These are phyloP conservation scores for Drosophila subpulchrella DNA, from an alignment of 1,140 invertebrate species.

Conservation along the genomic window DNA sequence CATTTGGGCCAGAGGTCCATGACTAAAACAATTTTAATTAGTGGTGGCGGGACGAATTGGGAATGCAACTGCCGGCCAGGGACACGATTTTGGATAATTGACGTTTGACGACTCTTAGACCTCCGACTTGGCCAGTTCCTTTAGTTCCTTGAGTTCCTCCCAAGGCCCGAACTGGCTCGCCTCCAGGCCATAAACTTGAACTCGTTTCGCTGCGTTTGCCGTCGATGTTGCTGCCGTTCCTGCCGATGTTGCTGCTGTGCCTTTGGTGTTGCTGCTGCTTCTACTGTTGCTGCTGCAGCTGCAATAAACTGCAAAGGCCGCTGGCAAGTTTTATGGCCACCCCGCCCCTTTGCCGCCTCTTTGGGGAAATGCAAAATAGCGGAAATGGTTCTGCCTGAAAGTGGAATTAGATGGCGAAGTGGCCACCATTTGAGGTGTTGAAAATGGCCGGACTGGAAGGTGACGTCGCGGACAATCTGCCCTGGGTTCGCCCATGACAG, in stretches of 20 bases:
- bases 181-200: conserved; percentile 75
- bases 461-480: conserved; percentile 36
- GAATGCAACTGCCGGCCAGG: conserved; percentile 18
- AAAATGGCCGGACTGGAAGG: conserved; percentile 54
- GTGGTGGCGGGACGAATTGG: conserved; percentile 18
- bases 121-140: conserved; percentile 21
- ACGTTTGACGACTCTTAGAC: conserved; percentile 69
- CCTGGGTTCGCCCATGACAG: conserved; percentile 50
- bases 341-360: conserved; percentile 9
- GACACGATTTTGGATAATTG: conserved; percentile 58
- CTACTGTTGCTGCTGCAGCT: conserved; percentile 24
- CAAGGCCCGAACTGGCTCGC: conserved; percentile 22
- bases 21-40: conserved; percentile 50
- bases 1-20: conserved; percentile 3
- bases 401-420: conserved; percentile 47
- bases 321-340: conserved; percentile 52
- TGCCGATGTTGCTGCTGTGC: conserved; percentile 32
- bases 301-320: conserved; percentile 46
- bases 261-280: conserved; percentile 13
- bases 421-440: conserved; percentile 64
- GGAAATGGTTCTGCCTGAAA: conserved; percentile 72
- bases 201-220: conserved; percentile 67
- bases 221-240: conserved; percentile 5
- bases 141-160: background rate
- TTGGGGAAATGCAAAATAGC: conserved; percentile 68